Conservation (phyloP, 2,797 vertebrate genomes). For the Crenuchus spilurus region DNA sequence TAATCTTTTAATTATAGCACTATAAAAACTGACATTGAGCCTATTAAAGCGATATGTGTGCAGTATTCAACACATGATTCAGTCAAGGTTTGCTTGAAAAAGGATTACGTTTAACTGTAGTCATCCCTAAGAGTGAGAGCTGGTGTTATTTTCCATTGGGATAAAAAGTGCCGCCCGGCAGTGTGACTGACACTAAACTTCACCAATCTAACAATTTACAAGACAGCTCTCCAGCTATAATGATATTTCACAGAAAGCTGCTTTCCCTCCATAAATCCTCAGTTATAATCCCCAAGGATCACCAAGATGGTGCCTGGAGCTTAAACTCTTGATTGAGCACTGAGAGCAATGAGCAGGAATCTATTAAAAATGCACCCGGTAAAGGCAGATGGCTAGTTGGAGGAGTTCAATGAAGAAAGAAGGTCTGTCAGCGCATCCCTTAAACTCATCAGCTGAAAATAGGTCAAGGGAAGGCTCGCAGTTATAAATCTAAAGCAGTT, state of each 20-base stretch:
- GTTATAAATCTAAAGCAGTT: conserved; percentile 32
- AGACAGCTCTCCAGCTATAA: conserved; percentile 82
- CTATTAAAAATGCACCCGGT: conserved; percentile 50
- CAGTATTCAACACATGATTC: conserved; percentile 39
- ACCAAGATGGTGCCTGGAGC: conserved; percentile 76
- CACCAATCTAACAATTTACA: conserved; percentile 73
- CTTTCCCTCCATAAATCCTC: conserved; percentile 84
- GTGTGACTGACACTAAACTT: conserved; percentile 70
- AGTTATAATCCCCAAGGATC: conserved; percentile 79
- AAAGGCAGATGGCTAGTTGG: conserved; percentile 45
- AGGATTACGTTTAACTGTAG: conserved; percentile 53
- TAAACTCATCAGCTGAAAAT: conserved; percentile 43
- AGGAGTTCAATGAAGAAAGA: conserved; percentile 45
- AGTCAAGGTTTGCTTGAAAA: conserved; percentile 39
- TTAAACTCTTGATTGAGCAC: conserved; percentile 84
- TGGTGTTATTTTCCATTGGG: conserved; percentile 58
- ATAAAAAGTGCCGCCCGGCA: conserved; percentile 70
- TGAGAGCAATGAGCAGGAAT: conserved; percentile 65
- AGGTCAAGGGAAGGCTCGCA: conserved; percentile 46
- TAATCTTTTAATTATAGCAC: conserved; percentile 49
- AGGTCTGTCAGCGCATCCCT: conserved; percentile 33
- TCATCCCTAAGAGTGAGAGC: conserved; percentile 42
- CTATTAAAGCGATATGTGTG: conserved; percentile 48
- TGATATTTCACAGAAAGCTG: conserved; percentile 83
- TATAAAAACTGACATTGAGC: conserved; percentile 41